phyloP scores from a whole-genome alignment of 2,888 invertebrate species.

The Troilus luridus region DNA sequence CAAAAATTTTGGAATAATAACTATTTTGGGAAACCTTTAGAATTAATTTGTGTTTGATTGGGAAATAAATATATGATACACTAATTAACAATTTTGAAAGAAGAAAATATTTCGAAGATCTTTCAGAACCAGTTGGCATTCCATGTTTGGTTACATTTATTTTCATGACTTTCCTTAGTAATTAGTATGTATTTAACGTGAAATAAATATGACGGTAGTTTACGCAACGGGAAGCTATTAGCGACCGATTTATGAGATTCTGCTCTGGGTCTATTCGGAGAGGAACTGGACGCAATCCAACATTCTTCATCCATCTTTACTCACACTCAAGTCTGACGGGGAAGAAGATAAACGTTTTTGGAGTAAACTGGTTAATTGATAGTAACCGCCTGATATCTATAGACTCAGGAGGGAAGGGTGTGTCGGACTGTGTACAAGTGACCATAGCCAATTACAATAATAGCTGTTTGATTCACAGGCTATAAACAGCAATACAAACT shows the following conservation, averaged over 20 bases:
- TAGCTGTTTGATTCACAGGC: not conserved
- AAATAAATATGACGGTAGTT: not conserved
- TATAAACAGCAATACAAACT: not conserved
- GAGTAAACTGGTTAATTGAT: not conserved
- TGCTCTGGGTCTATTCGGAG: not conserved
- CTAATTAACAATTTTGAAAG: no score
- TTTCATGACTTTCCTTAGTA: not conserved
- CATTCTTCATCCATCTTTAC: constrained; percentile 32
- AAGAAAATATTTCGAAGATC: no score
- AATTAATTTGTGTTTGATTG: no score
- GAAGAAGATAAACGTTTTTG: not conserved
- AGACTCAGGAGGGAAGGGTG: not conserved
- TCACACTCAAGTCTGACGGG: not conserved
- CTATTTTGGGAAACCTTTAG: no score
- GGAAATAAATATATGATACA: no score
- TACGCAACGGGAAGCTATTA: not conserved
- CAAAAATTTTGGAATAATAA: no score
- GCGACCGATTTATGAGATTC: constrained; percentile 8
- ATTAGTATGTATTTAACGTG: not conserved
- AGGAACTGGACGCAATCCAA: not conserved
- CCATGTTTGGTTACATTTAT: no score
- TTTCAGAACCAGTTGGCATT: no score
- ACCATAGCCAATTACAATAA: not conserved
- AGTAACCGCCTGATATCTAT: not conserved
- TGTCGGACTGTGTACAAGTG: constrained; percentile 1